Base-by-base conservation (phyloP, 2,797 vertebrate species). In the Anas bahamensis region DNA sequence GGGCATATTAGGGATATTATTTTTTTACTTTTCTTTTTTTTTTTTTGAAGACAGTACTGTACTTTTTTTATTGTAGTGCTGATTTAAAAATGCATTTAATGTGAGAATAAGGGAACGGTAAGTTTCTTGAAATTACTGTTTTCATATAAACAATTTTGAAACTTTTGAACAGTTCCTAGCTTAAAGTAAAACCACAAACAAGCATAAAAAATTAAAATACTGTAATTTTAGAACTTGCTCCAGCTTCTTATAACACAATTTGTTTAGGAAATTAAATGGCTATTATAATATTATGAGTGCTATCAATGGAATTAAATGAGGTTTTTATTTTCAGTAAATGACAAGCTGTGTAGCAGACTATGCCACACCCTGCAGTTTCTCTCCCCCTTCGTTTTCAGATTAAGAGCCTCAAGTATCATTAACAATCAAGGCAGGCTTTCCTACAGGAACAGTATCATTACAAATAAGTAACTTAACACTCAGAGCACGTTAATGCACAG, bases 391-490 rank as follows among this genome's bases (percentile, higher is more conserved):
- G 41, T 94, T 95, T 85, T 87, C 89, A 94, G 90, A 95, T 96
- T 93, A 83, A 96, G 94, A 77, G 90, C 56, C 71, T 96, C 88
- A 94, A 90, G 93, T 88, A 95, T 93, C 95, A 94, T 91, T 97
- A 83, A 93, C 76, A 97, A 96, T 94, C 87, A 96, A 96, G 44
- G 26, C 91, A 94, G 93, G 86, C 93, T 93, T 85, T 92, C 89
- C 52, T 94, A 94, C 75, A 93, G 83, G 71, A 96, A 89, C 65
- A 91, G 66, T 80, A 90, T 89, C 81, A 83, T 96, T 95, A 93
- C 87, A 96, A 97, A 91, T 93, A 96, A 96, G 88, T 88, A 92
- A 53, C 50, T 96, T 96, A 95, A 89, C 91, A 95, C 79, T 96
- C 82, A 56, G 77, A 59, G 81, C 96, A 96, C 65, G 65, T 95